Conservation (phyloP, 2,888 invertebrate species). For the Leptodirus hochenwartii region DNA sequence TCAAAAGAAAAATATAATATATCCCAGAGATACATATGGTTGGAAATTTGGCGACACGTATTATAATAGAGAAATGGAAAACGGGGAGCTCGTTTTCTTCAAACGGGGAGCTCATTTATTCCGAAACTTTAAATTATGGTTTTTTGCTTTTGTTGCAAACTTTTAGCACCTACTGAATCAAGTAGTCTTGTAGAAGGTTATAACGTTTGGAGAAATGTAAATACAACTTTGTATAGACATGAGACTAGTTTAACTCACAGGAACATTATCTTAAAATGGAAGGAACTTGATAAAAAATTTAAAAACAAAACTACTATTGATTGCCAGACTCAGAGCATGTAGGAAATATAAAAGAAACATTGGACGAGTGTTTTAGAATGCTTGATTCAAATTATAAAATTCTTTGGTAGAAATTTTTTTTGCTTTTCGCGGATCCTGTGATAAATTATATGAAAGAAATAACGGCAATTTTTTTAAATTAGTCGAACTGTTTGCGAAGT, state of each 20-base stretch:
- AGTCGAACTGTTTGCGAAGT: background rate
- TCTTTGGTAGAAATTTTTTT: constrained; percentile 10
- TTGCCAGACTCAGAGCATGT: constrained; percentile 9
- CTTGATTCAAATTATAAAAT: constrained; percentile 11
- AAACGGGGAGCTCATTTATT: constrained; percentile 7
- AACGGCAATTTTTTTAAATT: background rate
- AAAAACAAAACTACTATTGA: too few relatives aligned
- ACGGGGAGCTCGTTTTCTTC: constrained; percentile 7
- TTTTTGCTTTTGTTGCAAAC: too few relatives aligned
- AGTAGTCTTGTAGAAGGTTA: constrained; percentile 7
- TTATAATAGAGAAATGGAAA: constrained; percentile 8
- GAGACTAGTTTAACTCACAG: constrained; percentile 1
- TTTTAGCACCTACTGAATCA: constrained; percentile 6
- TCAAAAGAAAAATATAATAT: constrained; percentile 8
- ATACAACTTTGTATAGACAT: too few relatives aligned
- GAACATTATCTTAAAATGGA: constrained; percentile 2
- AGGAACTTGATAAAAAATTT: background rate
- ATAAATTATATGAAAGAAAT: too few relatives aligned
- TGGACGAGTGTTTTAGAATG: constrained; percentile 11
- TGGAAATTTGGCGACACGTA: constrained; percentile 8
- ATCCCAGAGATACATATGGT: constrained; percentile 8
- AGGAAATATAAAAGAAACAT: constrained; percentile 10
- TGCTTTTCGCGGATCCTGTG: constrained; percentile 12
- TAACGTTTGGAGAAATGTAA: constrained; percentile 6
- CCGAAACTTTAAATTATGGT: too few relatives aligned